phyloP scores from a whole-genome alignment of 2,888 invertebrate species.

The Eupithecia subfuscata region DNA sequence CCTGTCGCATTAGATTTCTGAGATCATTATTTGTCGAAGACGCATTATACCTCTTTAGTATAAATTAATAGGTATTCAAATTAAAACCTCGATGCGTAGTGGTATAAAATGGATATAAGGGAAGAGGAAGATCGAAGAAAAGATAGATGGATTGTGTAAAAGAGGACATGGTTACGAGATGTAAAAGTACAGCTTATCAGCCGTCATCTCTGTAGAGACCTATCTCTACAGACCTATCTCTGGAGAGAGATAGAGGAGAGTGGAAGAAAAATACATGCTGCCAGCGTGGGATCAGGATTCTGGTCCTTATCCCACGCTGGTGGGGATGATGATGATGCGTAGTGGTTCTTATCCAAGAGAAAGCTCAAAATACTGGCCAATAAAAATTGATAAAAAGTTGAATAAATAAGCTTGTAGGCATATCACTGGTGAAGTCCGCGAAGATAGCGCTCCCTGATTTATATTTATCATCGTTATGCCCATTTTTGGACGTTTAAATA shows the following conservation, averaged over 20 bases:
- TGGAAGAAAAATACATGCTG: too few species aligned
- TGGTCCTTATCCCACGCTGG: too few species aligned
- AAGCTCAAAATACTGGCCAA: background rate
- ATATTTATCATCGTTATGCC: conserved; percentile 5
- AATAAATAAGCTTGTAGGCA: background rate
- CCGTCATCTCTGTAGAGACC: too few species aligned
- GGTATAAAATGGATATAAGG: background rate
- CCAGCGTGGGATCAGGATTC: too few species aligned
- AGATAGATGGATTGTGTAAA: too few species aligned
- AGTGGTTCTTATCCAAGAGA: background rate
- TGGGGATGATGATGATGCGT: background rate
- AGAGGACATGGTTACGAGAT: too few species aligned
- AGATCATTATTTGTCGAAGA: conserved; percentile 8
- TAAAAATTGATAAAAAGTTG: background rate
- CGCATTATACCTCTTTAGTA: background rate
- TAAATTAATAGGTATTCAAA: background rate
- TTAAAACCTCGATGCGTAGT: background rate
- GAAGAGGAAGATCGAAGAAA: too few species aligned
- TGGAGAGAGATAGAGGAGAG: too few species aligned
- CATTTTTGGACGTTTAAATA: conserved; percentile 4
- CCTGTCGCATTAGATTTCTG: conserved; percentile 18
- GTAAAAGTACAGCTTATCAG: too few species aligned
- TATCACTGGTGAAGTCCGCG: background rate
- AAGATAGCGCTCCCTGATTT: conserved; percentile 7
- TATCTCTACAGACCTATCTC: too few species aligned